Evolutionary conservation across 2,888 invertebrate species (phyloP), one percentile per base, ranked within the genome.

Genomic region (Pachymerium ferrugineum): DNA sequence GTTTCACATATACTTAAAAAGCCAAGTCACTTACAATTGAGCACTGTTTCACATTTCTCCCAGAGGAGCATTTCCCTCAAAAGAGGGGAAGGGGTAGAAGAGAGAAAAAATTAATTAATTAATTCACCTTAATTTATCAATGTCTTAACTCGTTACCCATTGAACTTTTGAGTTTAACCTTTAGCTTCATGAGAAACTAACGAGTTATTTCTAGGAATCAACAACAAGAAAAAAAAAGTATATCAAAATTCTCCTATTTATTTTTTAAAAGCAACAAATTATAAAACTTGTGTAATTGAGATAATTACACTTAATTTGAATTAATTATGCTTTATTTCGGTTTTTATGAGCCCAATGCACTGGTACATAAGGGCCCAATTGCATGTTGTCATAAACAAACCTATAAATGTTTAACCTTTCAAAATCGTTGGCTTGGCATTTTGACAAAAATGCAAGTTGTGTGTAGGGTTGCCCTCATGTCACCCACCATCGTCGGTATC

Each of bases 121-220:
- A 54, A 54, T 54, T 54, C 54, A 54, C 10, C 54, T 22, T 54
- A 54, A 54, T 54, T 54, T 25, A 54, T 54, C 54, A 54, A 54
- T 25, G 54, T 54, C 54, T 54, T 54, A 3, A 5, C 10, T 54
- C 54, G n/a, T 54, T 54, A 22, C 8, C 14, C 22, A 4, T 22
- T 25, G 25, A 54, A 22, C 25, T 54, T 54, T 54, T 54, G 22
- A 22, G 28, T 28, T 22, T 10, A 47, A 3, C 47, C 47, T 3
- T 47, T 47, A 4, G 10, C 22, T 10, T 22, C 47, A 47, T 19
- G 47, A 47, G 38, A 16, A 3, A 3, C 47, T 47, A 25, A 25
- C 25, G 54, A n/a, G n/a, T n/a, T 25, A 54, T 19, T 47, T 47
- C 3, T 38, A 12, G 8, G 38, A 38, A 2, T 38, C 12, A n/a